These are phyloP conservation scores for Synanthedon tipuliformis DNA, from an alignment of 2,888 invertebrate species.

Conservation along the genomic window DNA sequence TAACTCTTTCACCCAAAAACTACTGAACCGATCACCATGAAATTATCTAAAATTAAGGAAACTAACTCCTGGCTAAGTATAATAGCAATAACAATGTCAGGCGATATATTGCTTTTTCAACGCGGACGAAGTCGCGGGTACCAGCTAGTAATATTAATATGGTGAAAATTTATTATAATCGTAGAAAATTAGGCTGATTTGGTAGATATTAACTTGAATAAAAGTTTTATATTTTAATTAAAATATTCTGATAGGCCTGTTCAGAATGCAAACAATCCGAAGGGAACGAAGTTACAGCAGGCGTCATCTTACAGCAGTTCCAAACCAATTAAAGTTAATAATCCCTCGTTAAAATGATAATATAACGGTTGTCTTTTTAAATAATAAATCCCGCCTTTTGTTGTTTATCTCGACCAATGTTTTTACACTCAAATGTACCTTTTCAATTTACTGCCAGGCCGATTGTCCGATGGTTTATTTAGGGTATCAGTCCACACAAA, in stretches of 20 bases:
- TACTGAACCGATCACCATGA: too few species aligned
- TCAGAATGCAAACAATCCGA: conserved; percentile 18
- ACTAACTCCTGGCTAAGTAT: too few species aligned
- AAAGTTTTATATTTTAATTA: conserved; percentile 17
- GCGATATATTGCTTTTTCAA: too few species aligned
- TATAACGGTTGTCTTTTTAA: conserved; percentile 36
- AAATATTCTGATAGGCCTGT: conserved; percentile 21
- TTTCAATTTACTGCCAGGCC: background rate
- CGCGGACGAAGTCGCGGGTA: too few species aligned
- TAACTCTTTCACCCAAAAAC: too few species aligned
- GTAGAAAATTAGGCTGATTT: background rate
- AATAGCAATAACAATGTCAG: too few species aligned
- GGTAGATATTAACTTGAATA: background rate
- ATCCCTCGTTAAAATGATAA: conserved; percentile 33
- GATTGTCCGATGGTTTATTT: too few species aligned
- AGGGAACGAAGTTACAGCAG: conserved; percentile 31
- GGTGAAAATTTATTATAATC: background rate
- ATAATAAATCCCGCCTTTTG: conserved; percentile 31
- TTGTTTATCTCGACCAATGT: conserved; percentile 24
- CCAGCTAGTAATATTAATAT: too few species aligned
- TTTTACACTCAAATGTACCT: conserved; percentile 7
- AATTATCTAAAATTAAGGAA: too few species aligned
- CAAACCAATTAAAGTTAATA: conserved; percentile 63
- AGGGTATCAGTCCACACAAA: too few species aligned
- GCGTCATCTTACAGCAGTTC: conserved; percentile 32